Conservation (phyloP, 2,888 invertebrate genomes). For the Conchocele bisecta region DNA sequence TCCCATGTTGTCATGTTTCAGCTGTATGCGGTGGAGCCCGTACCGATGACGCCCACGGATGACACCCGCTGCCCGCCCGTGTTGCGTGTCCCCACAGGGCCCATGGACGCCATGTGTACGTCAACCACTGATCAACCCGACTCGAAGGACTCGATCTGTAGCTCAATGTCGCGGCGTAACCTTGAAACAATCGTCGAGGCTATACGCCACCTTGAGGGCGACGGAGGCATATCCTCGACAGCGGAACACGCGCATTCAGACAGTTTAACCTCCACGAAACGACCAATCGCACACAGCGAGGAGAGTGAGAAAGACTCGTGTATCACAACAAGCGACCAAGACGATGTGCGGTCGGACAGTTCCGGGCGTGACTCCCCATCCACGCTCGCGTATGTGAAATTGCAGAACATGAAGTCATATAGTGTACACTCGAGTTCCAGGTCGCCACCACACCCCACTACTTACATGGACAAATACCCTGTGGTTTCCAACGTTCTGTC, state of each 20-base stretch:
- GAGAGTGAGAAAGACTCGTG: slow-evolving; percentile 71
- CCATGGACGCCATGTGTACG: too few species aligned
- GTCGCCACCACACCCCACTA: slow-evolving; percentile 28
- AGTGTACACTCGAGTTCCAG: too few species aligned
- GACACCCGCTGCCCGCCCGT: too few species aligned
- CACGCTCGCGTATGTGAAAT: slow-evolving; percentile 34
- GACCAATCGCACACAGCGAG: slow-evolving; percentile 57
- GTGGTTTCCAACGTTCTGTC: slow-evolving; percentile 71
- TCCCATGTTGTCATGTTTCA: too few species aligned
- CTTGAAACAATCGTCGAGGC: slow-evolving; percentile 99
- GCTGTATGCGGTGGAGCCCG: too few species aligned
- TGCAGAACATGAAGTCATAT: slow-evolving; percentile 29
- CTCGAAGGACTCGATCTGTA: background rate
- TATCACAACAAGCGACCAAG: slow-evolving; percentile 67
- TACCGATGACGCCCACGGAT: too few species aligned
- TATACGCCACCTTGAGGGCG: slow-evolving; percentile 98
- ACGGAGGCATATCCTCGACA: slow-evolving; percentile 80
- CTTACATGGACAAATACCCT: slow-evolving; percentile 72
- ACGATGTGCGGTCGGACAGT: slow-evolving; percentile 69
- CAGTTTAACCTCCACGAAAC: slow-evolving; percentile 35
- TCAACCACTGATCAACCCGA: too few species aligned
- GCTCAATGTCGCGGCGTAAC: slow-evolving; percentile 92
- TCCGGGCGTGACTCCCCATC: slow-evolving; percentile 68
- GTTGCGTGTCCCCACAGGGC: too few species aligned
- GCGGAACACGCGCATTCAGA: slow-evolving; percentile 9